A percentile compares a stretch with the other conserved stretches of the same genome.
Conservation (phyloP, 2,797 vertebrate genomes). For the Gambusia yucatana region DNA sequence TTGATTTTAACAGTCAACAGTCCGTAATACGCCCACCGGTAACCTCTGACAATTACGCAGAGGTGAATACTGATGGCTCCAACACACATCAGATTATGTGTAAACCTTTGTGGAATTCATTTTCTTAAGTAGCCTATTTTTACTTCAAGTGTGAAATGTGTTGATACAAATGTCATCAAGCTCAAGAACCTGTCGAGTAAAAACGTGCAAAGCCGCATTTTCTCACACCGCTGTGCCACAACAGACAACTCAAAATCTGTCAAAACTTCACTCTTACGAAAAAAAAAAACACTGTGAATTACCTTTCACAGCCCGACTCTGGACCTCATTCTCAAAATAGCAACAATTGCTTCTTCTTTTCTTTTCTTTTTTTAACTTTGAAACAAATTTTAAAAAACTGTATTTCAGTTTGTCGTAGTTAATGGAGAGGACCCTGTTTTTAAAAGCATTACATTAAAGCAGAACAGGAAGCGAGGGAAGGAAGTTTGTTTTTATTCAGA, state of each 20-base stretch:
- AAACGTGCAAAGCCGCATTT: neutral
- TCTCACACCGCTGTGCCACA: neutral
- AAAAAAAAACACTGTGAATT: too few species aligned
- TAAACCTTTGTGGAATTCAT: neutral
- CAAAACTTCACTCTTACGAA: neutral
- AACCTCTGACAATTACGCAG: slow-evolving; percentile 5
- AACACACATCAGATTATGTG: too few species aligned
- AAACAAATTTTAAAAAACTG: neutral
- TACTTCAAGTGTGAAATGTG: neutral
- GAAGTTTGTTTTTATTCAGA: slow-evolving; percentile 42
- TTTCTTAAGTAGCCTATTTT: neutral
- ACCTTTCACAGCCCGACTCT: too few species aligned
- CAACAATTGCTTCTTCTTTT: neutral
- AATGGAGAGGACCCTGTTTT: neutral
- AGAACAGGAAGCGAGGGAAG: slow-evolving; percentile 37
- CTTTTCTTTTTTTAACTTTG: neutral
- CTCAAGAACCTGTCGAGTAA: neutral
- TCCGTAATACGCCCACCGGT: slow-evolving; percentile 31
- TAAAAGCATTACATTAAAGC: neutral
- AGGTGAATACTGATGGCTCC: neutral
- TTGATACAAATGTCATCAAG: neutral
- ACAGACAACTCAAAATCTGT: neutral
- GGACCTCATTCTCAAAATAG: neutral
- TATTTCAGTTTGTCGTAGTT: neutral
- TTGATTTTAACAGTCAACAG: slow-evolving; percentile 69